phyloP scores from a whole-genome alignment of 1,140 invertebrate species.

The Venustaconcha ellipsiformis region DNA sequence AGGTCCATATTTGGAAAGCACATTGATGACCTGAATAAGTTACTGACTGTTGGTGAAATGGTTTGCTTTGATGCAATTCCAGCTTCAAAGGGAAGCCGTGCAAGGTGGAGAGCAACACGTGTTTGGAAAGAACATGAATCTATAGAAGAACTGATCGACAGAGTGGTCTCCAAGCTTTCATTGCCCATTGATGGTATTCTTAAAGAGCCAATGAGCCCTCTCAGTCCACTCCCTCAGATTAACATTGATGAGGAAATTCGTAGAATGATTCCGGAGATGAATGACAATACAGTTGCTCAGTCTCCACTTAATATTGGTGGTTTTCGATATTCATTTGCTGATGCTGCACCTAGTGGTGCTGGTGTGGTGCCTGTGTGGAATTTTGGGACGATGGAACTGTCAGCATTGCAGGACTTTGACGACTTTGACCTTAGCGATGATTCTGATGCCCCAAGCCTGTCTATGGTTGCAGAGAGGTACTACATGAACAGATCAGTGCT shows the following conservation, averaged over 20 bases:
- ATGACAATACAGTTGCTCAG: slow-evolving; percentile 51
- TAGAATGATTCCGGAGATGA: slow-evolving; percentile 59
- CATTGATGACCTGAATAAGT: slow-evolving; percentile 66
- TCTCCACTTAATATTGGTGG: slow-evolving; percentile 58
- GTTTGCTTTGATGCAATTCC: slow-evolving; percentile 69
- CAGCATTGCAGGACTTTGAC: slow-evolving; percentile 58
- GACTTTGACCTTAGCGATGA: slow-evolving; percentile 61
- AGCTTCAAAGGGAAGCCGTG: slow-evolving; percentile 68
- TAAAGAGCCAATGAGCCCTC: slow-evolving; percentile 47
- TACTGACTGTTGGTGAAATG: slow-evolving; percentile 66
- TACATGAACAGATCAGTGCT: slow-evolving; percentile 66
- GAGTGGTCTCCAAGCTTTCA: slow-evolving; percentile 56
- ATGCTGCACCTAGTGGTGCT: slow-evolving; percentile 65
- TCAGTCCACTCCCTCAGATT: slow-evolving; percentile 40
- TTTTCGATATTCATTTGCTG: slow-evolving; percentile 60
- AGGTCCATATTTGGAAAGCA: slow-evolving; percentile 67
- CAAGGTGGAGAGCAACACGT: slow-evolving; percentile 67
- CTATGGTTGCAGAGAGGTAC: slow-evolving; percentile 67
- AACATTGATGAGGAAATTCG: slow-evolving; percentile 65
- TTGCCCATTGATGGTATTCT: slow-evolving; percentile 43
- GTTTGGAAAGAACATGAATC: slow-evolving; percentile 68
- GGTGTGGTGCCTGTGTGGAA: slow-evolving; percentile 69
- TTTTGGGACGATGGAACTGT: slow-evolving; percentile 59
- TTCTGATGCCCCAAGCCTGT: slow-evolving; percentile 48
- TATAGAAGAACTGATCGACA: slow-evolving; percentile 61